Evolutionary conservation across 2,888 invertebrate species (phyloP), one percentile per base, ranked within the genome.

Genomic region (Hedya salicella): DNA sequence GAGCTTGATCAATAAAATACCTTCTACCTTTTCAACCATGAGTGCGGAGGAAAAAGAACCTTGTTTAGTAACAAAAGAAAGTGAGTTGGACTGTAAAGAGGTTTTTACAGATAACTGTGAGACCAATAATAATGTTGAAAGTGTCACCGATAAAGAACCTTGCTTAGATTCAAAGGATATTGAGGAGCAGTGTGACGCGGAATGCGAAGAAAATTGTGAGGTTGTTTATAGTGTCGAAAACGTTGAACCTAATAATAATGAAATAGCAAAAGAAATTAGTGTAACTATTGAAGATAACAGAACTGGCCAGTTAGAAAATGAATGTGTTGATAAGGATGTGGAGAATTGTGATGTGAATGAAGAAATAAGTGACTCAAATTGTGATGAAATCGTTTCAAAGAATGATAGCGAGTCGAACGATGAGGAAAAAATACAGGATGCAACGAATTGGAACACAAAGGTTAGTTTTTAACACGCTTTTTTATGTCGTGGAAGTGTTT

Each of bases 11-110:
- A 44, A 62, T 53, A 62, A 53, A 62, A 19, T 19, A 53, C 53
- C 62, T 40, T n/a, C n/a, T n/a, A n/a, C n/a, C n/a, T 49, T 21
- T 56, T 6, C 56, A 56, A 79, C 71, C 76, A 89, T 90, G 89
- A 81, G 77, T 69, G 86, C 84, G 53, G 87, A 86, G 39, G 82
- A 84, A 79, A 79, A 77, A 48, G 70, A 75, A 66, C 57, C 68
- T 62, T 62, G 65, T 44, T 25, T 76, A 32, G 68, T 68, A 36
- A 70, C 68, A 13, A 69, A 67, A 71, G 73, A 59, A 30, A 57
- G 19, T 17, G 19, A 44, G n/a, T 9, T 1, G 17, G 52, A 53
- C 36, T 19, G 19, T 19, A 46, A 46, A 32, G 32, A 32, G 32
- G 57, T 56, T 57, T 32, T 46, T 32, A 44, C 61, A 52, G 70